Evolutionary conservation across 1,140 invertebrate genomes (phyloP).

Genomic region (Nasonia giraulti): DNA sequence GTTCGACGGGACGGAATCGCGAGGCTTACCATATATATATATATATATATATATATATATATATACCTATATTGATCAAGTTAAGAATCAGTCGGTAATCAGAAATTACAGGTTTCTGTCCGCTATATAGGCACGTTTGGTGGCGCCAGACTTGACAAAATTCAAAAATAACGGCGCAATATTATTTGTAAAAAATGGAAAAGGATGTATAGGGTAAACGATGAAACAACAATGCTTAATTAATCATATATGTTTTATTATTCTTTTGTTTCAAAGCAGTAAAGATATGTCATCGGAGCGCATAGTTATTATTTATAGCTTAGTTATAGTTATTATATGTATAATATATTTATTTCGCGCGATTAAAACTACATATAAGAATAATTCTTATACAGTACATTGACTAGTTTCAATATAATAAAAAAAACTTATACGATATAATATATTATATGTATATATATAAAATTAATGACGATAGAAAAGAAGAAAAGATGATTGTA

Average conservation of each 20-base stretch:
- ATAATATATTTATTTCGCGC: constrained; percentile 16
- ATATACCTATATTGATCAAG: neutral
- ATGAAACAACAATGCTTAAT: constrained; percentile 6
- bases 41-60: too few relatives aligned
- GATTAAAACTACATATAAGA: constrained; percentile 31
- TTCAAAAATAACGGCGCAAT: too few relatives aligned
- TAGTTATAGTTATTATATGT: constrained; percentile 8
- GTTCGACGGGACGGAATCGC: neutral
- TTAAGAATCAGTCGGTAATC: neutral
- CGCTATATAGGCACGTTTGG: too few relatives aligned
- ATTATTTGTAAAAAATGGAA: neutral
- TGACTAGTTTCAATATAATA: constrained; percentile 47
- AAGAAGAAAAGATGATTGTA: constrained; percentile 51
- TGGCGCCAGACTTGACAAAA: too few relatives aligned
- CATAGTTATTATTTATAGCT: constrained; percentile 27
- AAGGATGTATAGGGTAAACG: neutral
- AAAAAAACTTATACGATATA: constrained; percentile 38
- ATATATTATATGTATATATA: constrained; percentile 8
- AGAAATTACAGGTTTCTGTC: neutral
- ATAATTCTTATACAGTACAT: constrained; percentile 37
- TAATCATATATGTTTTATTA: constrained; percentile 42
- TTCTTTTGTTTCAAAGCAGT: constrained; percentile 48
- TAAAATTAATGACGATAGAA: constrained; percentile 50
- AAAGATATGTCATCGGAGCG: constrained; percentile 49
- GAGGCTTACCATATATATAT: too few relatives aligned